Evolutionary conservation across 2,113 vertebrate genomes (phyloP), one percentile per base, ranked within the genome.

Genomic region (Procavia capensis): DNA sequence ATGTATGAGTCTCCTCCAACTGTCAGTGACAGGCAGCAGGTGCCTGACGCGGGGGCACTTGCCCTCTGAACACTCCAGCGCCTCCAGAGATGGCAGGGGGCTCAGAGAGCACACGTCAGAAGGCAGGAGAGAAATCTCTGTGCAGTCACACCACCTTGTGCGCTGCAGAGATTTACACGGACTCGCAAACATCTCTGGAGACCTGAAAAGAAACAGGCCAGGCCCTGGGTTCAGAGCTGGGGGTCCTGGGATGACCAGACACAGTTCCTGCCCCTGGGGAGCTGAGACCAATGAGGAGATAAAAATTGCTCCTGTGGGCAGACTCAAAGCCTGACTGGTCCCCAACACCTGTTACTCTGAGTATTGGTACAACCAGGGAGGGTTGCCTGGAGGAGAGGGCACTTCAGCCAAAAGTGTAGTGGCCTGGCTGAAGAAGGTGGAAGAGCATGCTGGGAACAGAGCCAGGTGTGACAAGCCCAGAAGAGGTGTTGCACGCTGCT

Each of bases 1-100:
- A 5, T 0, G 1, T 3, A 10, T 25, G 17, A 1, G 8, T 0
- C n/a, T 9, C 45, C 68, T 19, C 16, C 34, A n/a, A 31, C 4
- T 14, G 74, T 29, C 34, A 54, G 64, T 0, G 79, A 72, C 41
- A 81, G 29, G 3, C 7, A 41, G 43, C 88, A 63, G 57, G 85
- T 68, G 72, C 57, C 39, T 24, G 8, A 22, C 14, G 27, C 10
- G 41, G 3, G 27, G 39, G 6, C 59, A 57, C n/a, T 39, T 4
- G 14, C 4, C 24, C 31, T 84, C 13, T 3, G 63, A 66, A 17
- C 9, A 34, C 39, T 25, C 39, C n/a, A 17, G 85, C 45, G 1
- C 41, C 86, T 50, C 43, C 76, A 7, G 39, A 78, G 45, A 64
- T 20, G 64, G 66, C 74, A 0, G 0, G 13, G 29, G 7, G 74